Percentiles rank a stretch among this genome's conserved stretches.
Evolutionary conservation across 2,888 invertebrate species (phyloP).

Genomic region (Aleiodes alternator): DNA sequence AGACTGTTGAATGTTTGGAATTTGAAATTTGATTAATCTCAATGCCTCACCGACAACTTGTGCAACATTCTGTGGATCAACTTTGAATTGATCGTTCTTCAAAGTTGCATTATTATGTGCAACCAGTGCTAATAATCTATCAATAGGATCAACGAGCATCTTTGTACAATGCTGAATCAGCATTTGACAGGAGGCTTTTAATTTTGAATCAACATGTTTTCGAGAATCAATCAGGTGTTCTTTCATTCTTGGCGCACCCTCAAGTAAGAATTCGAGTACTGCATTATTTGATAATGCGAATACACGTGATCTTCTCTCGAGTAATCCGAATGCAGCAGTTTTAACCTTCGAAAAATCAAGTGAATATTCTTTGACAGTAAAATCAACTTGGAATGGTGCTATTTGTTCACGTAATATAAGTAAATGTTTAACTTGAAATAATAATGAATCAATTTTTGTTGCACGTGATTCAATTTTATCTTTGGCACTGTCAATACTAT

Average conservation of each 20-base stretch:
- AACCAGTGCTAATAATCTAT: conserved; percentile 78
- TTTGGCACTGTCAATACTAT: conserved; percentile 90
- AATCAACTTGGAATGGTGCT: conserved; percentile 97
- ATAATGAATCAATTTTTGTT: conserved; percentile 91
- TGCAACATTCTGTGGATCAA: conserved; percentile 85
- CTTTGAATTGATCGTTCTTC: conserved; percentile 84
- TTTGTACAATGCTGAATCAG: conserved; percentile 90
- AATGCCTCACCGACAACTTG: conserved; percentile 86
- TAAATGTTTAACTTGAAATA: conserved; percentile 99
- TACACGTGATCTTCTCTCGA: conserved; percentile 88
- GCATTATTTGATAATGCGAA: conserved; percentile 92
- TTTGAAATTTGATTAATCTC: conserved; percentile 85
- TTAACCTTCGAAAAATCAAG: conserved; percentile 96
- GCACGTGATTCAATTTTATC: conserved; percentile 86
- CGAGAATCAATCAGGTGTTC: conserved; percentile 96
- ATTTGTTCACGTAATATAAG: conserved; percentile 98
- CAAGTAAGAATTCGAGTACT: conserved; percentile 91
- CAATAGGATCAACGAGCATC: conserved; percentile 85
- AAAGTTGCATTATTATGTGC: conserved; percentile 52
- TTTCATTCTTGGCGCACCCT: conserved; percentile 95
- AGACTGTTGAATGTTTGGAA: conserved; percentile 88
- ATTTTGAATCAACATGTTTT: conserved; percentile 94
- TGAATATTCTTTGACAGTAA: conserved; percentile 93
- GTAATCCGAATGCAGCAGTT: conserved; percentile 86
- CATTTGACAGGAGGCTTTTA: conserved; percentile 92